Evolutionary conservation across 2,888 invertebrate species (phyloP), one percentile per base, ranked within the genome.

Genomic region (Pyrgus malvae): DNA sequence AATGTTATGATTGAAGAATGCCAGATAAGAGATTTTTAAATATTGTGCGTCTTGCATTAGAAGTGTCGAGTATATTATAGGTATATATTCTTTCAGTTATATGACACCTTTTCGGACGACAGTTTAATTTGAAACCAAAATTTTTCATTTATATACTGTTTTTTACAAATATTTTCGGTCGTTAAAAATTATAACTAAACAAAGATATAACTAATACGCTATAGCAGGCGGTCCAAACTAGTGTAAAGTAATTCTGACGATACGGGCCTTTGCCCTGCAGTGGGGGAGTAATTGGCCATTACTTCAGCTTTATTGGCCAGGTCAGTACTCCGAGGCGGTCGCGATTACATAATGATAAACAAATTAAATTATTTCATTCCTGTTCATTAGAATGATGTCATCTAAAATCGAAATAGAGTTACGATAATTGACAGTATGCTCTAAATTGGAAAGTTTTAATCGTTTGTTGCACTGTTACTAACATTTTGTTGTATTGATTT

Each of bases 271-370:
- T 59, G 64, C 60, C 58, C 62, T 60, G 48, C 51, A 48, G 31
- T 55, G 56, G 51, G 45, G 45, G 59, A 59, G 64, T 61, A 64
- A 65, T 64, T 57, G 60, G 56, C 57, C 59, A 58, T 61, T 60
- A 65, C 50, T 62, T 59, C 62, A 60, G 56, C 56, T 63, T 64
- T 62, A 65, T 65, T 64, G 57, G 60, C 60, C 60, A 65, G 62
- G 62, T 63, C 63, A 64, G 61, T 64, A 64, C 61, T 53, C 60
- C 45, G 57, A 60, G 58, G 60, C 56, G 58, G 56, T 61, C 60
- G 51, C 57, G 64, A 64, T 65, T 61, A 60, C 62, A 61, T 64
- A 61, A 65, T 60, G 57, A 61, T 64, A 65, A 64, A 61, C 59
- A 58, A 63, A 65, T 57, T 64, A 59, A 62, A 65, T 62, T 62